Percentiles rank a stretch among this genome's conserved stretches.
phyloP scores from a whole-genome alignment of 2,797 vertebrate genomes.

The Sebastes nivosus region DNA sequence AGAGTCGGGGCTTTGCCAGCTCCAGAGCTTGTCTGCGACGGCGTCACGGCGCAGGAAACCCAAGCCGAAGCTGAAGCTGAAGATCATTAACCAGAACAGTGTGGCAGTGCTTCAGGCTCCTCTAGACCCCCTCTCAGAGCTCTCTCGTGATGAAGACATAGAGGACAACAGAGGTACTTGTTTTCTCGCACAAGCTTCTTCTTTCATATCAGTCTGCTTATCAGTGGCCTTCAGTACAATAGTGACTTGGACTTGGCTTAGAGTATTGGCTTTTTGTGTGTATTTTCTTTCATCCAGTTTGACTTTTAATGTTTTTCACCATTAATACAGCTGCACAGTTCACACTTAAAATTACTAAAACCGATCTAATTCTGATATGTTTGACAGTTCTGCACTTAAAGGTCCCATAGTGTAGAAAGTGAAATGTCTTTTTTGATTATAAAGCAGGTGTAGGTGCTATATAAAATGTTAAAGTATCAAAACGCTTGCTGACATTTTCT shows the following conservation, averaged over 20 bases:
- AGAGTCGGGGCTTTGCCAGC: constrained; percentile 95
- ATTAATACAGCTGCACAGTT: neutral
- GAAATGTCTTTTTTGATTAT: neutral
- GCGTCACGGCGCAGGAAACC: constrained; percentile 91
- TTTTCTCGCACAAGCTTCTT: constrained; percentile 1
- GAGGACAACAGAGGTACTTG: constrained; percentile 92
- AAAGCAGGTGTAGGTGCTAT: neutral
- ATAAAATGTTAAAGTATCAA: neutral
- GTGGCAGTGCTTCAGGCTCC: constrained; percentile 97
- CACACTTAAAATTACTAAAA: neutral
- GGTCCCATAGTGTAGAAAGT: neutral
- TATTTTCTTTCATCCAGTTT: neutral
- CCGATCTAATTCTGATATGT: neutral
- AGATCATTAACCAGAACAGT: constrained; percentile 99
- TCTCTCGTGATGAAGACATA: constrained; percentile 92
- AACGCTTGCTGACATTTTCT: neutral
- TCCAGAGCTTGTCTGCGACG: constrained; percentile 94
- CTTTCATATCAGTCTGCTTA: constrained; percentile 9
- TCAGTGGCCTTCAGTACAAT: neutral
- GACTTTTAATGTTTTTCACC: neutral
- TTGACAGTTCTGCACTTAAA: neutral
- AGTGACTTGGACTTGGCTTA: neutral
- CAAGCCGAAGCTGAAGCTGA: constrained; percentile 97
- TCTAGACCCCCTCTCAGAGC: constrained; percentile 90
- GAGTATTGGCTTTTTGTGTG: neutral